These are phyloP conservation scores for Xiphophorus maculatus DNA, from an alignment of 2,113 vertebrate genomes.

Conservation along the genomic window DNA sequence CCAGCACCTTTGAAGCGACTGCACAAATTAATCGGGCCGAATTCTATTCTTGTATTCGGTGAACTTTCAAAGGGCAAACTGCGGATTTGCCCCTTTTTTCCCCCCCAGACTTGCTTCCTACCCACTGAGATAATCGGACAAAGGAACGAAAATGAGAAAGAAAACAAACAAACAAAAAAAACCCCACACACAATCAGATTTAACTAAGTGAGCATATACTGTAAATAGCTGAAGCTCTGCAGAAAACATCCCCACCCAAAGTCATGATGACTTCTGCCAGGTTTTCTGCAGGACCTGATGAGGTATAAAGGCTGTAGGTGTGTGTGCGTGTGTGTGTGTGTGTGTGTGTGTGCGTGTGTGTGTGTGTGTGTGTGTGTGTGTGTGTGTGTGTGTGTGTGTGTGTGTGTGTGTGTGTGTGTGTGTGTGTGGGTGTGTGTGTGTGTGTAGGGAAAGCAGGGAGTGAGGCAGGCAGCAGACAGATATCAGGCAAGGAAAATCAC, in stretches of 20 bases:
- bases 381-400: neutral
- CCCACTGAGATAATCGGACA: conserved; percentile 9
- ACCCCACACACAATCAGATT: neutral
- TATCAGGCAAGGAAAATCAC: neutral
- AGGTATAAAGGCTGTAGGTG: neutral
- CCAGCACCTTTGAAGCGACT: neutral
- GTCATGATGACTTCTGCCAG: conserved; percentile 37
- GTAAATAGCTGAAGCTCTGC: conserved; percentile 7
- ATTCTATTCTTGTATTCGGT: neutral
- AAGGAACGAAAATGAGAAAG: neutral
- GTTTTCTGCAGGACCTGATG: conserved; percentile 44
- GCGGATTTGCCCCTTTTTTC: conserved; percentile 3
- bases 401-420: neutral
- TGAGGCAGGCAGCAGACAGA: conserved; percentile 17
- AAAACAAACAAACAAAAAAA: neutral
- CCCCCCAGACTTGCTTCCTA: neutral
- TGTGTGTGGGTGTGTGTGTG: too few species aligned
- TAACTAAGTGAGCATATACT: conserved; percentile 5
- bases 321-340: too few species aligned
- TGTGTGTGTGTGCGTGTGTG: too few species aligned
- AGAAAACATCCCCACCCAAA: conserved; percentile 15
- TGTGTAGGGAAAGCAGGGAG: neutral
- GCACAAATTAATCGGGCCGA: conserved; percentile 13
- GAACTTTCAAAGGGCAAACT: conserved; percentile 30
- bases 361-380: too few species aligned